Percentiles rank a stretch among this genome's conserved stretches.
Evolutionary conservation across 2,797 vertebrate genomes (phyloP).

Genomic region (Halcyon chelicuti): DNA sequence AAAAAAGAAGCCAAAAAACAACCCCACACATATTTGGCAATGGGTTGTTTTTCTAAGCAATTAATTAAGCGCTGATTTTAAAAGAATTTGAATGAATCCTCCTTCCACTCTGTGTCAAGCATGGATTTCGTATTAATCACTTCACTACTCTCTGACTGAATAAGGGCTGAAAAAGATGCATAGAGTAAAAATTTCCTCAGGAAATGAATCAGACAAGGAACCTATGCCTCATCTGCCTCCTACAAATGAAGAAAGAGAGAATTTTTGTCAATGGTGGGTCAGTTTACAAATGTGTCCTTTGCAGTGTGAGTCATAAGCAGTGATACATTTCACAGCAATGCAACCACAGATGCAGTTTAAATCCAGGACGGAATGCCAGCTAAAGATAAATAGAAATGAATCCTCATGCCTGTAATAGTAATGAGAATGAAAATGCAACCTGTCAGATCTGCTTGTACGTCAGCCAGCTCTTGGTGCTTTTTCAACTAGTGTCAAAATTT

Average conservation of each 20-base stretch:
- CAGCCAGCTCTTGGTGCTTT: background rate
- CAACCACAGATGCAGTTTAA: slow-evolving; percentile 58
- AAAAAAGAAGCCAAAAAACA: background rate
- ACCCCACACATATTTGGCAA: slow-evolving; percentile 52
- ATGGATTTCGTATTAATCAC: slow-evolving; percentile 71
- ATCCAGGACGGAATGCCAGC: slow-evolving; percentile 17
- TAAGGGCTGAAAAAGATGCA: slow-evolving; percentile 55
- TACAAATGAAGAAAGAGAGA: slow-evolving; percentile 48
- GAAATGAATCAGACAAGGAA: slow-evolving; percentile 80
- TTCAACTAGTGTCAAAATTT: background rate
- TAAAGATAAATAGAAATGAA: slow-evolving; percentile 18
- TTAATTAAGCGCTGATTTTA: slow-evolving; percentile 53
- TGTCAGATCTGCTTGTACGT: background rate
- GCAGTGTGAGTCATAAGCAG: slow-evolving; percentile 70
- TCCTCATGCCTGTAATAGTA: background rate
- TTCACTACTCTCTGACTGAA: slow-evolving; percentile 54
- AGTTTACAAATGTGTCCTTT: slow-evolving; percentile 74
- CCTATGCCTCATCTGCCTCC: slow-evolving; percentile 69
- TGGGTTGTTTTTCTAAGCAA: slow-evolving; percentile 48
- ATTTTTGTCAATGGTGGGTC: slow-evolving; percentile 75
- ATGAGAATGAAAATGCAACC: slow-evolving; percentile 11
- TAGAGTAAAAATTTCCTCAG: slow-evolving; percentile 75
- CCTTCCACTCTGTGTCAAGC: slow-evolving; percentile 62
- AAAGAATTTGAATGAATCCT: slow-evolving; percentile 55
- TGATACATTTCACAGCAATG: slow-evolving; percentile 73